These are phyloP conservation scores for Enteromius viviparus DNA, from an alignment of 2,797 vertebrate genomes.

Conservation along the genomic window DNA sequence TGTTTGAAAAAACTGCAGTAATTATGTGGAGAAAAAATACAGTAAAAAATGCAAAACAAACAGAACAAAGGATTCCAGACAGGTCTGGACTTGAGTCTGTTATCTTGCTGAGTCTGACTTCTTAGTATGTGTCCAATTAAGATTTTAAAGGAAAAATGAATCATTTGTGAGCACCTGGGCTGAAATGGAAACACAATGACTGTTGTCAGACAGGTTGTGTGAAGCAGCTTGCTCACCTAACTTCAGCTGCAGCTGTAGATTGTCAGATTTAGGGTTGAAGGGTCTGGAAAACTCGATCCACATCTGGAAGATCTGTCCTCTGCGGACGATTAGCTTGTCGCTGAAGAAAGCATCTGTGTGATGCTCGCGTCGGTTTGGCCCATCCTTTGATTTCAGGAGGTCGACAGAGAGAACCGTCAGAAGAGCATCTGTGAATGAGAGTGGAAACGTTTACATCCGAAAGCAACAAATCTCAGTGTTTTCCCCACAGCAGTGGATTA, in stretches of 20 bases:
- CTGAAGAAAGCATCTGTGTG: conserved; percentile 81
- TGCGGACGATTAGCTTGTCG: conserved; percentile 80
- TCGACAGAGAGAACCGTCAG: conserved; percentile 80
- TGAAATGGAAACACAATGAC: no score
- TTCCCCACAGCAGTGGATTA: no score
- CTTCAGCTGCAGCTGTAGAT: conserved; percentile 77
- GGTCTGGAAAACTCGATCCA: conserved; percentile 77
- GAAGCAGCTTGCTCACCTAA: neutral
- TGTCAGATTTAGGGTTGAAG: conserved; percentile 75
- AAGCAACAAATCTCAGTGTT: neutral
- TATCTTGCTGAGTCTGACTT: neutral
- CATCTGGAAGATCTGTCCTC: conserved; percentile 84
- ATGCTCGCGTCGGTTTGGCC: conserved; percentile 77
- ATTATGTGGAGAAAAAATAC: no score
- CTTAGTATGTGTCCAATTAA: neutral
- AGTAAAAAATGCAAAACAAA: neutral
- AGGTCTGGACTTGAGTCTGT: neutral
- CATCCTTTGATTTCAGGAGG: conserved; percentile 75
- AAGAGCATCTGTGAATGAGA: conserved; percentile 72
- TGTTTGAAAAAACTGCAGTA: neutral
- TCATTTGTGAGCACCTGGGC: neutral
- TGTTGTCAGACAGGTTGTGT: neutral
- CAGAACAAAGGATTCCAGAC: no score
- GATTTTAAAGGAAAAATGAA: neutral
- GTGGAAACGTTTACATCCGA: neutral